A percentile compares a stretch with the other conserved stretches of the same genome.
Evolutionary conservation across 2,113 vertebrate genomes (phyloP).

Genomic region (Stictonetta naevosa): DNA sequence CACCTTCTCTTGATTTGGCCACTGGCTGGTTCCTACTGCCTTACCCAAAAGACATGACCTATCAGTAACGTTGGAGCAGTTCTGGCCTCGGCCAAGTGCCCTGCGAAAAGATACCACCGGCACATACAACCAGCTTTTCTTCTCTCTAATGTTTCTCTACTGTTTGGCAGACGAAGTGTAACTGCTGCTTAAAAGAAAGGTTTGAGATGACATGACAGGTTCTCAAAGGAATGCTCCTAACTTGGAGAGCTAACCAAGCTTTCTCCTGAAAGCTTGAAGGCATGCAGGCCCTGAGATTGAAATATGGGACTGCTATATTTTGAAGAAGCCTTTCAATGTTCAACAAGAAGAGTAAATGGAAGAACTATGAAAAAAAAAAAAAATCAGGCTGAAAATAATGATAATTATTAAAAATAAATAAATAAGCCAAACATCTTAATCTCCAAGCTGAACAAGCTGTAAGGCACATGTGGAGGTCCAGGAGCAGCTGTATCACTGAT

Average conservation of each 20-base stretch:
- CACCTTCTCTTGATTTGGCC: background rate
- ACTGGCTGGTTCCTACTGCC: background rate
- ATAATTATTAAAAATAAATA: background rate
- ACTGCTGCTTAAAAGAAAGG: background rate
- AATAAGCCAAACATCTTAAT: background rate
- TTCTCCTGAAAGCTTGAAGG: background rate
- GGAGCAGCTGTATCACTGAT: background rate
- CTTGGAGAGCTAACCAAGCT: background rate
- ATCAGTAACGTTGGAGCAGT: background rate
- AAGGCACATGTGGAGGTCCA: background rate
- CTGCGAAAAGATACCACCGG: background rate
- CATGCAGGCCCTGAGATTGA: background rate
- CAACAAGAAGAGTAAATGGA: background rate
- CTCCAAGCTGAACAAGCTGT: background rate
- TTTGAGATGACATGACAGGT: background rate
- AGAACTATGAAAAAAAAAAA: background rate
- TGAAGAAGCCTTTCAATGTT: background rate
- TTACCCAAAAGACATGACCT: background rate
- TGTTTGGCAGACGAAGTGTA: background rate
- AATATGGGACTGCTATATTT: background rate
- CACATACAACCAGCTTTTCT: rapidly evolving
- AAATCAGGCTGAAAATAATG: background rate
- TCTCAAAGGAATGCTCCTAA: background rate
- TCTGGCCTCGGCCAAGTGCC: background rate
- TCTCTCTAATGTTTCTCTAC: background rate